Conservation (phyloP, 2,888 invertebrate genomes). For the Crioceris asparagi region DNA sequence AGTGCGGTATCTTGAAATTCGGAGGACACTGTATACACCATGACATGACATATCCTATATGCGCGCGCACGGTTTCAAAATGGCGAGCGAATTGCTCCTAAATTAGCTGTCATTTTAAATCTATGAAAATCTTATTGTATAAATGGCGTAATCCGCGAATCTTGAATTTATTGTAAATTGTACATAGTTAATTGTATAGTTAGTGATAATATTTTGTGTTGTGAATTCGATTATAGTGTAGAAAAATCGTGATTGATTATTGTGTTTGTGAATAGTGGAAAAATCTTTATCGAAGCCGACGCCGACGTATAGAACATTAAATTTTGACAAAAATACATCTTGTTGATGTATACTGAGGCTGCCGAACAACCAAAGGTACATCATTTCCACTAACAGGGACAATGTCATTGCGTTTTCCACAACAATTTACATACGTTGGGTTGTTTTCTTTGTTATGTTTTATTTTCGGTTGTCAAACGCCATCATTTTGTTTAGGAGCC, state of each 20-base stretch:
- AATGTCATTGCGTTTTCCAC: conserved; percentile 6
- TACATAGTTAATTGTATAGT: conserved; percentile 64
- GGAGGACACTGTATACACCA: no score
- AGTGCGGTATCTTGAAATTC: no score
- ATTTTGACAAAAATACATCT: conserved; percentile 35
- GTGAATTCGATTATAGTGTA: conserved; percentile 38
- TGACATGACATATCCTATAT: conserved; percentile 17
- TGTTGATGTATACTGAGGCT: conserved; percentile 32
- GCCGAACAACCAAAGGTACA: conserved; percentile 33
- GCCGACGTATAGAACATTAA: conserved; percentile 46
- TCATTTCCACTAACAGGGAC: conserved; percentile 8
- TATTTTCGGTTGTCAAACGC: conserved; percentile 42
- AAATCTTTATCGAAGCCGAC: conserved; percentile 46
- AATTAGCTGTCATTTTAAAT: conserved; percentile 39
- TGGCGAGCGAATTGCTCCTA: conserved; percentile 37
- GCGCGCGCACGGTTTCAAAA: conserved; percentile 33
- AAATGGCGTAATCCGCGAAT: conserved; percentile 56
- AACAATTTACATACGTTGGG: conserved; percentile 2
- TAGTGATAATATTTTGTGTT: conserved; percentile 57
- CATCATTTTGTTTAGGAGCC: conserved; percentile 39
- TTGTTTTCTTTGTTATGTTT: conserved; percentile 45
- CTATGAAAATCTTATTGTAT: conserved; percentile 53
- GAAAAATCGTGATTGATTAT: conserved; percentile 44
- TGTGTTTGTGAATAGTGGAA: conserved; percentile 52
- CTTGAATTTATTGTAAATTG: conserved; percentile 58